Base-by-base conservation (phyloP, 2,113 vertebrate species). In the Falco punctatus region DNA sequence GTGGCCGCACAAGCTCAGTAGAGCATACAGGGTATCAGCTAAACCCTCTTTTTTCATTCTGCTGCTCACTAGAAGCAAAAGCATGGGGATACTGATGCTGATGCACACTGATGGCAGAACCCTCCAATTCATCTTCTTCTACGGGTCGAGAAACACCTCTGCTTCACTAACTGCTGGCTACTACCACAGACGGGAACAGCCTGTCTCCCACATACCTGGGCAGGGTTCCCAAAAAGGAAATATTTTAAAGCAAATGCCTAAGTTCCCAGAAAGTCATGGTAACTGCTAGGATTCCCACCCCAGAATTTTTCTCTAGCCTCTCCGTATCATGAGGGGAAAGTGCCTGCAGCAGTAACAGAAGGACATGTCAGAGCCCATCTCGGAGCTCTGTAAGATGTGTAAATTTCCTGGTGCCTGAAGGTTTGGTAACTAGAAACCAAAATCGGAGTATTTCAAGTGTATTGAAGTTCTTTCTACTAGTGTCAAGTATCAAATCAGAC, bases 341-440 rank as follows among this genome's bases (percentile, higher is more conserved):
- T 38, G 95, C 94, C 96, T 94, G 83, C 92, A 97, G 97, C 94
- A 84, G n/a, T 28, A 87, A 79, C 66, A 91, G 30, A 85, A 54
- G 22, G 73, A 75, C 94, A 70, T 88, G 97, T 97, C 84, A 85
- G 84, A 95, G 94, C 95, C 64, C 78, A 97, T 96, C 89, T 82
- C 78, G 54, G 48, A 94, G 88, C 74, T 82, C 74, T 86, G 70
- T 65, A 95, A 97, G 81, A 95, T 85, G 81, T 95, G 87, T 62
- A 95, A 77, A 95, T 96, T 95, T 91, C 91, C 86, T 65, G 70
- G 19, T 86, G 95, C 95, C 96, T 96, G 91, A 87, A 96, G 92
- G 84, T 96, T 95, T 91, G 62, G 71, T 95, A 92, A 95, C 81
- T 16, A 91, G 85, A 95, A 95, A 91, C 94, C 81, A 92, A 92